Evolutionary conservation across 2,797 vertebrate genomes (phyloP).

Genomic region (Platalea minor): DNA sequence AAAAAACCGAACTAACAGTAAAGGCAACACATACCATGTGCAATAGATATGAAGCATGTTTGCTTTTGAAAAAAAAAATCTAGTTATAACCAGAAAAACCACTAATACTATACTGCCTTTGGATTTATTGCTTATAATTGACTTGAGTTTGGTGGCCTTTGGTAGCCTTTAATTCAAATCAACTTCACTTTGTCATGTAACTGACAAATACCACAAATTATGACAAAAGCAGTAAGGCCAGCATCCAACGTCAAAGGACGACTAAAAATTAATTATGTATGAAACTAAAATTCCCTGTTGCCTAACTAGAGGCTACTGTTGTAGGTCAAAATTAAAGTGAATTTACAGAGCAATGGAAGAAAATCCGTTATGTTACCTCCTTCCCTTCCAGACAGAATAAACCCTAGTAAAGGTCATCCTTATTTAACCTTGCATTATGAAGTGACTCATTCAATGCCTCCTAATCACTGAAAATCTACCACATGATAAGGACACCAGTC

Average conservation of each 20-base stretch:
- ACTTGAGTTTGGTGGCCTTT: neutral
- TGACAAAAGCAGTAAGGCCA: neutral
- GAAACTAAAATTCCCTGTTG: neutral
- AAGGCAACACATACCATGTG: neutral
- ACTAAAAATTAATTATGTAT: neutral
- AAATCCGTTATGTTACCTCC: neutral
- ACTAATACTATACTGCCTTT: neutral
- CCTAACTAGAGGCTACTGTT: neutral
- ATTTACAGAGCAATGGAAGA: neutral
- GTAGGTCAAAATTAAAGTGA: neutral
- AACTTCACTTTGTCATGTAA: neutral
- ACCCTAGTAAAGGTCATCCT: slow-evolving; percentile 7
- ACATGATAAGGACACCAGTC: slow-evolving; percentile 11
- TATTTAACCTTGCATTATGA: slow-evolving; percentile 45
- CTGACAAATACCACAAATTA: slow-evolving; percentile 13
- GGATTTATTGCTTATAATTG: slow-evolving; percentile 2
- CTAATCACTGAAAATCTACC: neutral
- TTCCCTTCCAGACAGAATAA: neutral
- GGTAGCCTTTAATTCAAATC: neutral
- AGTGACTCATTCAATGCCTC: slow-evolving; percentile 29
- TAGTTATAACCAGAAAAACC: neutral
- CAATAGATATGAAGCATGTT: neutral
- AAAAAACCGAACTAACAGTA: neutral
- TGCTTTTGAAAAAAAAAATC: neutral
- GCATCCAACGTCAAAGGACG: neutral